Evolutionary conservation across 2,888 invertebrate species (phyloP).

Genomic region (Ectemnius lituratus): DNA sequence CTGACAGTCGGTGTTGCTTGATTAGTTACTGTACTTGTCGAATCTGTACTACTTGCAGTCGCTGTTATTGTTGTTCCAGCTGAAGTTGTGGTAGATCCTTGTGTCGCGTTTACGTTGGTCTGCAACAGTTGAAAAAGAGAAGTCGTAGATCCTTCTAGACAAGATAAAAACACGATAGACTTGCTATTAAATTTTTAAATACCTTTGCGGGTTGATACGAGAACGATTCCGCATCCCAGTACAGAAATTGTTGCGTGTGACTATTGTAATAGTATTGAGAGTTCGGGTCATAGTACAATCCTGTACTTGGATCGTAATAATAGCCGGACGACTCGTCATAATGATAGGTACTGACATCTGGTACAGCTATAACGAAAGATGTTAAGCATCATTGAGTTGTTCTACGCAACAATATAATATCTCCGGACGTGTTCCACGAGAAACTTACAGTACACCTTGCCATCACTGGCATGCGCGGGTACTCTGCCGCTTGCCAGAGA

Average conservation of each 20-base stretch:
- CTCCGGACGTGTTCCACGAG: not conserved
- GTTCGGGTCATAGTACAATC: constrained; percentile 96
- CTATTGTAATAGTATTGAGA: constrained; percentile 98
- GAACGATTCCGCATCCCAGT: constrained; percentile 89
- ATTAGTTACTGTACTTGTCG: constrained; percentile 40
- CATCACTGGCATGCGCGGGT: constrained; percentile 79
- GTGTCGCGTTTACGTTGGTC: constrained; percentile 48
- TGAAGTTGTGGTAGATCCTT: constrained; percentile 65
- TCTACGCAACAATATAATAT: constrained; percentile 1
- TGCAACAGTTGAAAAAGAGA: constrained; percentile 6
- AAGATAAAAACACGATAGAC: not conserved
- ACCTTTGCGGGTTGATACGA: constrained; percentile 74
- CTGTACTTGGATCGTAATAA: constrained; percentile 95
- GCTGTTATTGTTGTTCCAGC: constrained; percentile 68
- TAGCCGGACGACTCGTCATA: constrained; percentile 97
- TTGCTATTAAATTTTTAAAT: constrained; percentile 31
- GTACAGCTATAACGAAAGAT: constrained; percentile 80
- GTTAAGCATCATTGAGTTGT: not conserved
- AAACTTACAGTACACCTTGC: constrained; percentile 82
- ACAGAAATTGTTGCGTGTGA: constrained; percentile 93
- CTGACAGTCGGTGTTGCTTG: constrained; percentile 51
- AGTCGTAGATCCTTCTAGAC: not conserved
- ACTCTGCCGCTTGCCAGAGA: constrained; percentile 75
- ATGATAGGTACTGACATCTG: constrained; percentile 94
- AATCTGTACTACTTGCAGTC: constrained; percentile 51